Evolutionary conservation across 2,113 vertebrate genomes (phyloP).

Genomic region (Pogona vitticeps): DNA sequence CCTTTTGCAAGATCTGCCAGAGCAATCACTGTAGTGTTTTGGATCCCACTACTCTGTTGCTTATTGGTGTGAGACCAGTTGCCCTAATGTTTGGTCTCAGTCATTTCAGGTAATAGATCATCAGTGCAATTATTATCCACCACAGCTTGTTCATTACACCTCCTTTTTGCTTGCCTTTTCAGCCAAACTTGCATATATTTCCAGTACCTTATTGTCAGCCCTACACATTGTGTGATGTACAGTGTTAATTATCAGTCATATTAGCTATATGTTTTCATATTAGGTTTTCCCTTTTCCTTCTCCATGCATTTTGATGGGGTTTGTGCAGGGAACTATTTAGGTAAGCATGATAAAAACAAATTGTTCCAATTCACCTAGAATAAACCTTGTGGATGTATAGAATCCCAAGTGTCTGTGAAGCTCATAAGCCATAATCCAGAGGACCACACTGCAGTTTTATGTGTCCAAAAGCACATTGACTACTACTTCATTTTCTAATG

Average conservation of each 20-base stretch:
- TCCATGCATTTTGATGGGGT: slow-evolving; percentile 48
- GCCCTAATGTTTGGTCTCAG: background rate
- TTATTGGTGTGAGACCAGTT: background rate
- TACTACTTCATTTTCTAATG: background rate
- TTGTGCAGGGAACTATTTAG: slow-evolving; percentile 14
- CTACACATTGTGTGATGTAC: background rate
- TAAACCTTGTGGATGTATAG: background rate
- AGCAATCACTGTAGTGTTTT: background rate
- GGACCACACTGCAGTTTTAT: background rate
- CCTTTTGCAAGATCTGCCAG: background rate
- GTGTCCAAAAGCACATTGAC: background rate
- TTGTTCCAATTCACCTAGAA: slow-evolving; percentile 38
- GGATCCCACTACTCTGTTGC: background rate
- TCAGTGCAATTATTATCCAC: background rate
- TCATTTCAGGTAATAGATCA: background rate
- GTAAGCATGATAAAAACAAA: slow-evolving; percentile 54
- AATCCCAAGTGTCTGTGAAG: slow-evolving; percentile 40
- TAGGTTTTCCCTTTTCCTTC: background rate
- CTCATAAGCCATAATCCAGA: slow-evolving; percentile 9
- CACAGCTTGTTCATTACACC: background rate
- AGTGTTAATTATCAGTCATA: background rate
- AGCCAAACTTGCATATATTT: background rate
- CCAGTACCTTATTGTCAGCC: background rate
- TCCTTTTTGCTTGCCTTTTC: slow-evolving; percentile 22
- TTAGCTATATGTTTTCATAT: background rate